Conservation (phyloP, 2,113 vertebrate species). For the Osmerus eperlanus region DNA sequence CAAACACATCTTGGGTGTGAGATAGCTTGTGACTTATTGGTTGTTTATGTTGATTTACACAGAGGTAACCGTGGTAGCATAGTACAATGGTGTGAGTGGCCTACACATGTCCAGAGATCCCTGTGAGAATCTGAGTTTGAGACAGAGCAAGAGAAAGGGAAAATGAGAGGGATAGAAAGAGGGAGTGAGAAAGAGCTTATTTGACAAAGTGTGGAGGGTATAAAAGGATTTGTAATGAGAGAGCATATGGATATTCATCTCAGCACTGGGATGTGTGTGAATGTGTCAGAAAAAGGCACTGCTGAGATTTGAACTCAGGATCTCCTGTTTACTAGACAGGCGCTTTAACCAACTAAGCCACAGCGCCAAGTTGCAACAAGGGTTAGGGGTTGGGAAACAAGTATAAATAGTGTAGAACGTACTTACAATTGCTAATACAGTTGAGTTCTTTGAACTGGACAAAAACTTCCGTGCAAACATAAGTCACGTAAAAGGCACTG, state of each 20-base stretch:
- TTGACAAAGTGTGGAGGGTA: neutral
- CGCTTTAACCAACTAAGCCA: neutral
- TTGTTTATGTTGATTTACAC: conserved; percentile 24
- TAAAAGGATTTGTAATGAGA: neutral
- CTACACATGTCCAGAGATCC: conserved; percentile 41
- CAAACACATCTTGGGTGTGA: neutral
- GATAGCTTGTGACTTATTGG: neutral
- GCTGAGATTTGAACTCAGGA: too few relatives aligned
- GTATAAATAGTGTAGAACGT: too few relatives aligned
- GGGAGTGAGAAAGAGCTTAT: neutral
- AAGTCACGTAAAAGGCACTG: neutral
- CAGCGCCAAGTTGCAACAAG: neutral
- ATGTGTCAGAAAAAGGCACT: too few relatives aligned
- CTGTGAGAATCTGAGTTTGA: conserved; percentile 10
- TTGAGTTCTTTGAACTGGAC: too few relatives aligned
- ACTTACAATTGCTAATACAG: too few relatives aligned
- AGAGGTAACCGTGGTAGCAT: neutral
- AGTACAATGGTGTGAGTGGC: conserved; percentile 36
- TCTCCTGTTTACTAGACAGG: neutral
- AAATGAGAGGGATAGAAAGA: neutral
- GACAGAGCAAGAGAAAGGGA: neutral
- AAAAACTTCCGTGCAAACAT: too few relatives aligned
- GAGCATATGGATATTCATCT: neutral
- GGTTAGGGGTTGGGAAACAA: neutral
- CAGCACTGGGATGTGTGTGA: too few relatives aligned